Evolutionary conservation across 53 echinoderm and acorn worm genomes (phyloP).

Genomic region (Luidia sarsii): DNA sequence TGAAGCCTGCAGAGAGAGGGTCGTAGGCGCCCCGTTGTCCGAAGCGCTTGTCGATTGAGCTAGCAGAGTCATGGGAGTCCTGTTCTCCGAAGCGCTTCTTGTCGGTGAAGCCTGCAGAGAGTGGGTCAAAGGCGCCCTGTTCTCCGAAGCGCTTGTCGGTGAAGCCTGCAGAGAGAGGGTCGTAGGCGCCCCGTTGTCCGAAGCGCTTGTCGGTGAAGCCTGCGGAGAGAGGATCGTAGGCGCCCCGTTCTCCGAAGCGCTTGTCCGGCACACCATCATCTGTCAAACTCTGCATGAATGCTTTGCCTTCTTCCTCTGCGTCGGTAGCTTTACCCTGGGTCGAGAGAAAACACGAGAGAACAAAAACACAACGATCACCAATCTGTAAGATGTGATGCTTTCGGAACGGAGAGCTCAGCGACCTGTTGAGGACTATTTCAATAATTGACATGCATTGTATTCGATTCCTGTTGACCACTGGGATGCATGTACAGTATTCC

Average conservation of each 20-base stretch:
- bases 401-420: too few species aligned
- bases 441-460: too few species aligned
- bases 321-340: conserved; percentile 8
- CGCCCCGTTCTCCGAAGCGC: conserved; percentile 12
- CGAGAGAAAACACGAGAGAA: background rate
- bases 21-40: conserved; percentile 13
- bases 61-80: background rate
- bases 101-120: conserved; percentile 33
- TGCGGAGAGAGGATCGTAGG: conserved; percentile 37
- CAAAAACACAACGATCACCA: too few species aligned
- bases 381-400: too few species aligned
- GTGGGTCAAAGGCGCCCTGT: conserved; percentile 25
- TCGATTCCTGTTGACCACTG: too few species aligned
- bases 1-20: conserved; percentile 38
- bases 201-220: conserved; percentile 47
- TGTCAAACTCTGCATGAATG: conserved; percentile 13
- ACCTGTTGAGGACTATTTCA: too few species aligned
- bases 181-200: conserved; percentile 17
- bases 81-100: background rate
- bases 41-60: background rate
- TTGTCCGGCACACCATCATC: conserved; percentile 11
- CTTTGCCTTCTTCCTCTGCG: conserved; percentile 12
- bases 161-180: conserved; percentile 43
- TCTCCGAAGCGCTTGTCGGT: conserved; percentile 30
- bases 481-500: too few species aligned